These are phyloP conservation scores for Caenorhabditis plicata DNA, from an alignment of 2,888 invertebrate genomes.

Conservation along the genomic window DNA sequence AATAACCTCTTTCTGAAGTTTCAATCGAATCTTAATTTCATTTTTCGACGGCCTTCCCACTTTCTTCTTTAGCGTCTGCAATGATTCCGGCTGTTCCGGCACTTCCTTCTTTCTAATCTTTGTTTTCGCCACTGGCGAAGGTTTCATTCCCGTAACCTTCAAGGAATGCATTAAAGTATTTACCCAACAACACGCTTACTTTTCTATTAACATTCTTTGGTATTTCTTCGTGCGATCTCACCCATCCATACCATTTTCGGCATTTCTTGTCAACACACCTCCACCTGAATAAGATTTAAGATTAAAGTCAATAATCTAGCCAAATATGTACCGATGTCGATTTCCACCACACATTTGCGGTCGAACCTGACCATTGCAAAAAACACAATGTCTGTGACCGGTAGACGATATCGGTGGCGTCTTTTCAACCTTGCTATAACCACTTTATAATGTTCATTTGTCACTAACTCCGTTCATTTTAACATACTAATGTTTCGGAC, in stretches of 20 bases:
- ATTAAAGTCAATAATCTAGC: not conserved
- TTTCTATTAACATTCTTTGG: conserved; percentile 57
- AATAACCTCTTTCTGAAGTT: conserved; percentile 19
- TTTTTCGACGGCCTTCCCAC: conserved; percentile 31
- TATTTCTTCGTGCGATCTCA: conserved; percentile 57
- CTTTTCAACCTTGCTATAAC: conserved; percentile 58
- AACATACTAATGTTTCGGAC: conserved; percentile 32
- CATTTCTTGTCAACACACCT: conserved; percentile 64
- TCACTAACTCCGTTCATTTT: not conserved
- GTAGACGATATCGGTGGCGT: conserved; percentile 53
- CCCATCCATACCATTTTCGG: conserved; percentile 64
- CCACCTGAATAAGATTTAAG: conserved; percentile 43
- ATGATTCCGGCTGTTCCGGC: no score
- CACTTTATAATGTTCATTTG: conserved; percentile 10
- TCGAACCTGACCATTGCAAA: conserved; percentile 56
- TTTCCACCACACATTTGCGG: conserved; percentile 60
- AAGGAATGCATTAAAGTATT: no score
- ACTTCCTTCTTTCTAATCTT: conserved; percentile 12
- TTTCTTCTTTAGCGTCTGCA: conserved; percentile 18
- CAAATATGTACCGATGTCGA: conserved; percentile 29
- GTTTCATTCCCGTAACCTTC: not conserved
- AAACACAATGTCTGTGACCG: conserved; percentile 53
- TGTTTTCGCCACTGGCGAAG: not conserved
- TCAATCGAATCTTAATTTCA: conserved; percentile 28
- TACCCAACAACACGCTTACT: no score